Percentiles rank a stretch among this genome's conserved stretches.
These are phyloP conservation scores for Dermatemys mawii DNA, from an alignment of 2,113 vertebrate species.

Conservation along the genomic window DNA sequence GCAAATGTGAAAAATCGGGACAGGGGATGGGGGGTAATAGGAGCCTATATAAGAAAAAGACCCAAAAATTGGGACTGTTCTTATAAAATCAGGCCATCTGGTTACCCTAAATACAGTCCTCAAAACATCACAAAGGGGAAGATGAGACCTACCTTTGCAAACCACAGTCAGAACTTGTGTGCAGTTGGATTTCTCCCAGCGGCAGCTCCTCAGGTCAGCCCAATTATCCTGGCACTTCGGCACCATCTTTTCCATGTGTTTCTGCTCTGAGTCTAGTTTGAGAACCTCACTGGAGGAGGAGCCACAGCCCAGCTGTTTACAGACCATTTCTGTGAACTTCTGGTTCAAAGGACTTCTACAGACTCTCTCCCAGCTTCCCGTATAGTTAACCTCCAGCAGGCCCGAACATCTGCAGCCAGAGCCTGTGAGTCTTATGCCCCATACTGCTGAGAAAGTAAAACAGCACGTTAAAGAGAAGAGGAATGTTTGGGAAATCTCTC, in stretches of 20 bases:
- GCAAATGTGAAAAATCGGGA: too few relatives aligned
- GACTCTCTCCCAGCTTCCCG: rapidly evolving
- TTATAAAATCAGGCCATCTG: too few relatives aligned
- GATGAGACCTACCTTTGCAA: slow-evolving; percentile 38
- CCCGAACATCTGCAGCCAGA: slow-evolving; percentile 48
- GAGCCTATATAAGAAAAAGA: too few relatives aligned
- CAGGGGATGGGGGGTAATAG: too few relatives aligned
- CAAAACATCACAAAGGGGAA: rapidly evolving
- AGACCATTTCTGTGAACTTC: not conserved
- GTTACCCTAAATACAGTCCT: too few relatives aligned
- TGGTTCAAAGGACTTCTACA: not conserved
- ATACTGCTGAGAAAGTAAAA: not conserved
- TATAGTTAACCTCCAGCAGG: not conserved
- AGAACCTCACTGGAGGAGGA: rapidly evolving
- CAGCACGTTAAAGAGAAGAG: not conserved
- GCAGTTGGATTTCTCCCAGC: not conserved
- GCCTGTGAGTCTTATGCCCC: rapidly evolving
- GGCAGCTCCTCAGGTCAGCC: rapidly evolving
- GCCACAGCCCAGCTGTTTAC: slow-evolving; percentile 26
- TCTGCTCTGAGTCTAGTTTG: rapidly evolving
- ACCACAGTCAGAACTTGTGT: rapidly evolving
- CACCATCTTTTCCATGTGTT: rapidly evolving
- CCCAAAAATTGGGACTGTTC: too few relatives aligned
- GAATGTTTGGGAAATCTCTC: not conserved
- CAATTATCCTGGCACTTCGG: rapidly evolving